These are phyloP conservation scores for Formica aserva DNA, from an alignment of 2,888 invertebrate species.

Conservation along the genomic window DNA sequence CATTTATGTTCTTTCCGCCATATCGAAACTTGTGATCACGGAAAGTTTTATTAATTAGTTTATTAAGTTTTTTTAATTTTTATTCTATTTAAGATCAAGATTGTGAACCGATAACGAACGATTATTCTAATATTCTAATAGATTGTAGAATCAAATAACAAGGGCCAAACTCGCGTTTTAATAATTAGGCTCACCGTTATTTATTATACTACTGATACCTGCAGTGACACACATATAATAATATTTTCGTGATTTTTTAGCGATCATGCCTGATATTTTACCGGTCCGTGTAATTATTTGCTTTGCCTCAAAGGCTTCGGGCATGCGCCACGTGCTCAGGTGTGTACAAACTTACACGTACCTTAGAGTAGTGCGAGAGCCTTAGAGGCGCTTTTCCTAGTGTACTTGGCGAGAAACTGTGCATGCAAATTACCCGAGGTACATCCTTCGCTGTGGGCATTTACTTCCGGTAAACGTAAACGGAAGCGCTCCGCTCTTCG, in stretches of 20 bases:
- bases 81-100: conserved; percentile 12
- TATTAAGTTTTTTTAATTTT: neutral
- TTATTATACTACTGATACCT: conserved; percentile 18
- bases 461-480: conserved; percentile 64
- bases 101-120: neutral
- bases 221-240: no score
- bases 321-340: conserved; percentile 17
- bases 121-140: neutral
- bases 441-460: conserved; percentile 57
- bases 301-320: neutral
- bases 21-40: neutral
- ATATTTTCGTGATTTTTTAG: conserved; percentile 3
- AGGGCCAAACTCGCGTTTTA: neutral
- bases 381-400: conserved; percentile 27
- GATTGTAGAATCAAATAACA: conserved; percentile 1
- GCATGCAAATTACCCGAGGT: conserved; percentile 43
- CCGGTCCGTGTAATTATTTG: conserved; percentile 48
- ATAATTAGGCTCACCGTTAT: conserved; percentile 6
- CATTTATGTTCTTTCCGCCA: neutral
- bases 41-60: neutral
- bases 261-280: conserved; percentile 42
- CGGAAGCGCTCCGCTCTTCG: conserved; percentile 36
- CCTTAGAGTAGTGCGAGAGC: neutral
- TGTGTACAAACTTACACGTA: conserved; percentile 19
- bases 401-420: conserved; percentile 49